A percentile compares a stretch with the other conserved stretches of the same genome.
Evolutionary conservation across 64 coral and sea anemone genomes (phyloP).

Genomic region (Montipora efflorescens): DNA sequence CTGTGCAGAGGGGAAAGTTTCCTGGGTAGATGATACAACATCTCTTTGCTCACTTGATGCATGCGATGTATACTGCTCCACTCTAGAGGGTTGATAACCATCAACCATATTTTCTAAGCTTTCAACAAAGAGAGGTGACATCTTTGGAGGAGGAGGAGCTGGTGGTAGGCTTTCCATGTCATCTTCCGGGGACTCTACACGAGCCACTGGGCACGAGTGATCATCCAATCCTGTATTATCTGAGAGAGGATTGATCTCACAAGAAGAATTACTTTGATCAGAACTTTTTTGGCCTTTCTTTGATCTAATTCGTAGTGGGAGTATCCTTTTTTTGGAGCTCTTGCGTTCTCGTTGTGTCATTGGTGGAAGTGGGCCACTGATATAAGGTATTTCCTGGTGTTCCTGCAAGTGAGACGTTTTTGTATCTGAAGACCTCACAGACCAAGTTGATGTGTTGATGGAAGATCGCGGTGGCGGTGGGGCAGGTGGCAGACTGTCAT

Average conservation of each 20-base stretch:
- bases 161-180: slow-evolving; percentile 77
- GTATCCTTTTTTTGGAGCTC: slow-evolving; percentile 41
- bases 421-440: neutral
- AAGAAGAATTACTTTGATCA: neutral
- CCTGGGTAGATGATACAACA: neutral
- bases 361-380: neutral
- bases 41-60: neutral
- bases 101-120: slow-evolving; percentile 30
- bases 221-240: neutral
- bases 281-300: slow-evolving; percentile 8
- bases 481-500: slow-evolving; percentile 85
- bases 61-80: neutral
- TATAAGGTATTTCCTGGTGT: neutral
- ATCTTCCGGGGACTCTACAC: slow-evolving; percentile 44
- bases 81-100: slow-evolving; percentile 15
- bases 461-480: slow-evolving; percentile 64
- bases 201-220: neutral
- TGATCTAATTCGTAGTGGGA: slow-evolving; percentile 12
- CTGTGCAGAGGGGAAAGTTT: neutral
- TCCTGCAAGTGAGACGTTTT: neutral
- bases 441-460: slow-evolving; percentile 27
- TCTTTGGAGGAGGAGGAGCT: slow-evolving; percentile 73
- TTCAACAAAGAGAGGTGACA: slow-evolving; percentile 23
- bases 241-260: neutral
- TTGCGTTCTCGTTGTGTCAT: slow-evolving; percentile 49